Evolutionary conservation across 1,140 invertebrate genomes (phyloP), one percentile per base, ranked within the genome.

Genomic region (Macrobrachium nipponense): DNA sequence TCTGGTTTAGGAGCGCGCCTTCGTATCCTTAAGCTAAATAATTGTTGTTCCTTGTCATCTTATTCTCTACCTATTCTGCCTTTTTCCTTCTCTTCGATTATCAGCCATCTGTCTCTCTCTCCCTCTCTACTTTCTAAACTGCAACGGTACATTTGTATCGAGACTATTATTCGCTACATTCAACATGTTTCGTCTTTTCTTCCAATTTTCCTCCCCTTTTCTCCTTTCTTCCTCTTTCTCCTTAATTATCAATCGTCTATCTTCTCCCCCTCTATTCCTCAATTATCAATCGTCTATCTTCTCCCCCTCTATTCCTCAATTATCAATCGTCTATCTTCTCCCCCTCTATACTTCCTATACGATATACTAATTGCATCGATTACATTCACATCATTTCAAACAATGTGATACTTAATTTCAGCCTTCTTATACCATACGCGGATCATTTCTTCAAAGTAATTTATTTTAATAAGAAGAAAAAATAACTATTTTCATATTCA

Each of bases 291-390:
- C 43, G 51, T 62, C 60, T 61, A 20, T 79, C 77, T 23, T 43
- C 44, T 44, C 61, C 78, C 78, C 44, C 20, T 66, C 78, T 64
- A 58, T 64, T 61, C 44, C 78, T 66, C 78, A 62, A 51, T 80
- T 27, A 18, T 61, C 62, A 58, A n/a, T 27, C 36, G 14, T 80
- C 78, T 80, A 15, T 80, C 27, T 66, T 61, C n/a, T 60, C 61
- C 23, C 27, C 77, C 27, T 23, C 61, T 23, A n/a, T 61, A 61
- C 59, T 62, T 5, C n/a, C 17, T 64, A 51, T 51, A 51, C 10
- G n/a, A n/a, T n/a, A n/a, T n/a, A n/a, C 10, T 51, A 51, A 51
- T 7, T 51, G 51, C 51, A 51, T 6, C 10, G 51, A 51, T 51
- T 10, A 51, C 10, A 6, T 51, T 51, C 51, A 51, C 51, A 51